Evolutionary conservation across 1,140 invertebrate genomes (phyloP), one percentile per base, ranked within the genome.

Genomic region (Cydia fagiglandana): DNA sequence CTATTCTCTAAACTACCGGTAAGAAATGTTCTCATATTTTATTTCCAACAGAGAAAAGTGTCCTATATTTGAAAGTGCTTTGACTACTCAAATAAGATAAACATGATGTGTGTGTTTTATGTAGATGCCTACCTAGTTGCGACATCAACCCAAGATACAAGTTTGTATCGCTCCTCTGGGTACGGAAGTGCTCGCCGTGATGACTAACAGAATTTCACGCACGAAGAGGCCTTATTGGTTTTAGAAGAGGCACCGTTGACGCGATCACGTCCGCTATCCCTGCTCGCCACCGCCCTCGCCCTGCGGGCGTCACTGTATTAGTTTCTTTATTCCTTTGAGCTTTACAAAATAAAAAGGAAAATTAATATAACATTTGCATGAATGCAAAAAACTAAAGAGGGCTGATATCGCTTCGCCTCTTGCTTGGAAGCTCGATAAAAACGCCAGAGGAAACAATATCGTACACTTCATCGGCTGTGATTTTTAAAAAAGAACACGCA

Each of bases 391-490:
- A 45, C 66, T 70, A 38, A n/a, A n/a, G n/a, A n/a, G 10, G 34
- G 13, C 34, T 38, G 34, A 20, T 17, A 45, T n/a, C 66, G 66
- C 66, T 15, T 15, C 30, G 66, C 64, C 75, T 75, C 73, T 75
- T 73, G 73, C 77, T n/a, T 28, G 24, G 41, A 80, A 78, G 28
- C 64, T 78, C 74, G 64, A 78, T 77, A 80, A 80, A 79, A 83
- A 81, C 78, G 34, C 76, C 53, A 78, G 80, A 75, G 77, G 76
- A 88, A 86, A 84, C 84, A 84, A 88, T 85, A 85, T 84, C 78
- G 80, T 66, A 73, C 80, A 78, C 79, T 81, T 78, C 79, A 77
- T 80, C 76, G 80, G 74, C 75, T 78, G 50, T 78, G 76, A 84
- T 82, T 82, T 30, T 53, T 79, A 83, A 86, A 47, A 87, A 85